A percentile compares a stretch with the other conserved stretches of the same genome.
Evolutionary conservation across 2,113 vertebrate genomes (phyloP).

Genomic region (Gavia stellata): DNA sequence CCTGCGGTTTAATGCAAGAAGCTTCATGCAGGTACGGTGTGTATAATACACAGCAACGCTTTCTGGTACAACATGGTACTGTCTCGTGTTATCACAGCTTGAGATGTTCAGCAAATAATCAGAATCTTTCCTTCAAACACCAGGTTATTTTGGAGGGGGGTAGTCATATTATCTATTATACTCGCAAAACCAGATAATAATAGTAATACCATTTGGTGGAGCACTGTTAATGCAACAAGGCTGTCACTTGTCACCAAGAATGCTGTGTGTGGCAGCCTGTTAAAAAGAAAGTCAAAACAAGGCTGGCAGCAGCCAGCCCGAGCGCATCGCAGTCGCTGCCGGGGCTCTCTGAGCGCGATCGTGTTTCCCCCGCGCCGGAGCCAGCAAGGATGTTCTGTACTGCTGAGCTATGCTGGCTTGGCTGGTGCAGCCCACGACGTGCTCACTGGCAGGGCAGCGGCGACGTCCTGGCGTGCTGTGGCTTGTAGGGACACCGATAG

Average conservation of each 20-base stretch:
- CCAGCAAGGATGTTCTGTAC: neutral
- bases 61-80: neutral
- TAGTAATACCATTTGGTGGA: neutral
- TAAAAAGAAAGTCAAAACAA: neutral
- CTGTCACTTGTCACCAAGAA: neutral
- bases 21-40: neutral
- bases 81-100: neutral
- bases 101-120: neutral
- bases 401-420: neutral
- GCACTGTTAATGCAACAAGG: neutral
- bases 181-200: neutral
- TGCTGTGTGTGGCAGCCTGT: neutral
- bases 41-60: neutral
- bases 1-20: neutral
- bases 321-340: rapidly evolving
- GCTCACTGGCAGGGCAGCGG: neutral
- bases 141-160: neutral
- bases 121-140: neutral
- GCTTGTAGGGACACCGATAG: neutral
- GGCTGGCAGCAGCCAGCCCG: neutral
- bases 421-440: neutral
- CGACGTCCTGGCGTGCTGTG: rapidly evolving
- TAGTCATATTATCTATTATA: neutral
- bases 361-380: neutral
- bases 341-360: neutral